Evolutionary conservation across 1,140 invertebrate genomes (phyloP).

Genomic region (Pararge aegeria): DNA sequence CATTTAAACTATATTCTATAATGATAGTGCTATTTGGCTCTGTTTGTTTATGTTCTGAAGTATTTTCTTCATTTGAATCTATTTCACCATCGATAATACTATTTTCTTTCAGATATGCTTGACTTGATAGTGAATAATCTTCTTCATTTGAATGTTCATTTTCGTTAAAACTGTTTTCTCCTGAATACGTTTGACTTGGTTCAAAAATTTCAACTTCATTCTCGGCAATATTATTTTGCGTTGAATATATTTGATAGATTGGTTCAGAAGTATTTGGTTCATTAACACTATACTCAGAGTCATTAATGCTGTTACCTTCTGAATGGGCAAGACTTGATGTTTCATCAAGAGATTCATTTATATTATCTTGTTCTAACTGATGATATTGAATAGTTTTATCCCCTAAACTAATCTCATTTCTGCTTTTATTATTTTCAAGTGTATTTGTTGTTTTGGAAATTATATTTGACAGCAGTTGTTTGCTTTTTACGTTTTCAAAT

Average conservation of each 20-base stretch:
- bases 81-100: too few species aligned
- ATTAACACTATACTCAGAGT: background rate
- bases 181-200: background rate
- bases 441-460: background rate
- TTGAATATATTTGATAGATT: constrained; percentile 2
- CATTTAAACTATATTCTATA: background rate
- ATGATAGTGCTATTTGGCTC: background rate
- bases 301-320: background rate
- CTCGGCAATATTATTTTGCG: too few species aligned
- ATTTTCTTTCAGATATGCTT: too few species aligned
- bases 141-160: background rate
- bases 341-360: background rate
- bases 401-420: background rate
- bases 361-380: background rate
- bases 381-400: background rate
- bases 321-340: background rate
- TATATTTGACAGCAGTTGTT: background rate
- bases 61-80: background rate
- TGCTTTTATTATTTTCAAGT: background rate
- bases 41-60: background rate
- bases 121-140: too few species aligned
- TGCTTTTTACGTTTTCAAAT: too few species aligned
- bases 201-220: too few species aligned
- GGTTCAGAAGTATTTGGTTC: background rate
- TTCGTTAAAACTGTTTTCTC: constrained; percentile 7